Conservation (phyloP, 2,888 invertebrate genomes). For the Ryuthela nishihirai region DNA sequence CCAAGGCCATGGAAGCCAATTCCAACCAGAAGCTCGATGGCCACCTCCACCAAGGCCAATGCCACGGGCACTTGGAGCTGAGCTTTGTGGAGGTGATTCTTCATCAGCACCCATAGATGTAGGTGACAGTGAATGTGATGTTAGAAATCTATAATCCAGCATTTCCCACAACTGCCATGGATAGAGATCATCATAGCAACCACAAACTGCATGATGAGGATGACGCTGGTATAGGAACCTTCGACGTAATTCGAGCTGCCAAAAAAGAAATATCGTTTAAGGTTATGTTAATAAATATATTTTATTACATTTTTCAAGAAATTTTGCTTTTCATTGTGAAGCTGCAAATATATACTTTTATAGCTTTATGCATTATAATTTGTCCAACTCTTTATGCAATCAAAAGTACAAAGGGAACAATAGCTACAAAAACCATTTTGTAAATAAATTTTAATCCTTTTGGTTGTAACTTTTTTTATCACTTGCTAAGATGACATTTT, state of each 20-base stretch:
- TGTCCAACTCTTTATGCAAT: too few species aligned
- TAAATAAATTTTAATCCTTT: too few species aligned
- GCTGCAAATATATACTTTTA: too few species aligned
- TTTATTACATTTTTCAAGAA: too few species aligned
- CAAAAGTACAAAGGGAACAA: not conserved
- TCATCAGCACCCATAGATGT: conserved; percentile 12
- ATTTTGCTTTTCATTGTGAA: too few species aligned
- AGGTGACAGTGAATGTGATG: conserved; percentile 7
- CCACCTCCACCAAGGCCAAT: not conserved
- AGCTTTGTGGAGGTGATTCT: not conserved
- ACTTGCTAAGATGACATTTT: too few species aligned
- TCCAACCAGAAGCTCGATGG: conserved; percentile 27
- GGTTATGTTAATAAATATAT: too few species aligned
- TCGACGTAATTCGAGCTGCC: conserved; percentile 68
- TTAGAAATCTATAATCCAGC: conserved; percentile 51
- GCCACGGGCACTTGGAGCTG: not conserved
- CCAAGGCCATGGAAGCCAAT: conserved; percentile 37
- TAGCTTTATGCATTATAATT: too few species aligned
- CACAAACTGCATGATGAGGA: conserved; percentile 55
- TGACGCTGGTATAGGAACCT: conserved; percentile 67
- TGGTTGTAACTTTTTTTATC: too few species aligned
- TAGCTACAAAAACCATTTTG: not conserved
- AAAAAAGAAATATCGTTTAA: not conserved
- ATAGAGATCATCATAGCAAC: conserved; percentile 66
- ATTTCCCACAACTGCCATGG: conserved; percentile 59